These are phyloP conservation scores for Gymnocephalus cernua DNA, from an alignment of 2,113 vertebrate genomes.

Conservation along the genomic window DNA sequence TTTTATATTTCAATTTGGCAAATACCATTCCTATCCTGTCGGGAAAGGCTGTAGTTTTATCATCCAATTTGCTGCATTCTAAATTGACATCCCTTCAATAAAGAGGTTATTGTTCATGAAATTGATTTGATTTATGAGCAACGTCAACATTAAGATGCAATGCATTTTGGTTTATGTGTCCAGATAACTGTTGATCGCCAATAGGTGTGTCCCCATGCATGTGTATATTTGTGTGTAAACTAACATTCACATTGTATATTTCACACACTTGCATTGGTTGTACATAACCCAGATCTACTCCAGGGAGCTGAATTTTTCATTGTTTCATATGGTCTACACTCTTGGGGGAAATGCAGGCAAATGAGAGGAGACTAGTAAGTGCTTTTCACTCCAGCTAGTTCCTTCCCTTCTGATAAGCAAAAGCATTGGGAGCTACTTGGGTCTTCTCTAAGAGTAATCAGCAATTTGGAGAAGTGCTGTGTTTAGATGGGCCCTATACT, in stretches of 20 bases:
- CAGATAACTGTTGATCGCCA: constrained; percentile 12
- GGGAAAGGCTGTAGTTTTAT: constrained; percentile 23
- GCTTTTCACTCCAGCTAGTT: constrained; percentile 32
- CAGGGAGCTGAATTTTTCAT: constrained; percentile 69
- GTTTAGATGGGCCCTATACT: constrained; percentile 73
- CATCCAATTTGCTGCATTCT: constrained; percentile 30
- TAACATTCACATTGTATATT: constrained; percentile 25
- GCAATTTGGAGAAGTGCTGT: constrained; percentile 69
- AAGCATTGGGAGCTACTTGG: constrained; percentile 50
- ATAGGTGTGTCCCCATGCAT: not conserved
- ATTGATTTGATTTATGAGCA: constrained; percentile 2
- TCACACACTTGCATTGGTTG: constrained; percentile 26
- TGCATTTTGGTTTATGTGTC: not conserved
- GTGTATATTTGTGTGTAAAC: constrained; percentile 9
- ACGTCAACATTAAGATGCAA: constrained; percentile 20
- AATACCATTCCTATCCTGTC: constrained; percentile 19
- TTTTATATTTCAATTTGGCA: constrained; percentile 50
- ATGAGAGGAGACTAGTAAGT: constrained; percentile 62
- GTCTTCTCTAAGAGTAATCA: constrained; percentile 72
- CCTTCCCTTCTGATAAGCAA: constrained; percentile 54
- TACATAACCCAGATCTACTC: constrained; percentile 62
- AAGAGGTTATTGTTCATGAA: constrained; percentile 26
- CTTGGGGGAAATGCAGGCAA: constrained; percentile 30
- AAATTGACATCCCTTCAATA: constrained; percentile 4
- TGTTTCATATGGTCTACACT: constrained; percentile 54